Evolutionary conservation across 2,888 invertebrate genomes (phyloP).

Genomic region (Lypha dubia): DNA sequence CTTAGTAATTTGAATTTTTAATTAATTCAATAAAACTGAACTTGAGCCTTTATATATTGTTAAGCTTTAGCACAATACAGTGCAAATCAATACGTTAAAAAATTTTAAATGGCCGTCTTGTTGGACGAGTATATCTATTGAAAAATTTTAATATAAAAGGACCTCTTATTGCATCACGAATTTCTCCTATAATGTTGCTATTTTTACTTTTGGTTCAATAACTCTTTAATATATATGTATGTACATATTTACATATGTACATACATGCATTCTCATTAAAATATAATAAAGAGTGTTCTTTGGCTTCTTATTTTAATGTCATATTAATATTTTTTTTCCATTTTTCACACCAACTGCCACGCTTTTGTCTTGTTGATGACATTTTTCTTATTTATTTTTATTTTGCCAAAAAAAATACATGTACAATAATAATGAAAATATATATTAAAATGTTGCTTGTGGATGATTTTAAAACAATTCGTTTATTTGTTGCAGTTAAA

Average conservation of each 20-base stretch:
- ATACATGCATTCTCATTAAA: no score
- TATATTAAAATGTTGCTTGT: constrained; percentile 45
- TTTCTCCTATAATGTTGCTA: not conserved
- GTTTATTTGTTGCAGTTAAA: constrained; percentile 59
- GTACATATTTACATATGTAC: no score
- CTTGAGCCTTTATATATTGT: no score
- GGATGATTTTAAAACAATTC: constrained; percentile 46
- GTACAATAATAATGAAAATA: constrained; percentile 26
- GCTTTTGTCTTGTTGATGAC: constrained; percentile 30
- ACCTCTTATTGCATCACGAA: not conserved
- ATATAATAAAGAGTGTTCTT: not conserved
- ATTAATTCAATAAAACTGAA: no score
- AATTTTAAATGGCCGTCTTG: no score
- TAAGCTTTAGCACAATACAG: no score
- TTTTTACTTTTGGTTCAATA: not conserved
- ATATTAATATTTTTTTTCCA: not conserved
- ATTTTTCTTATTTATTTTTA: not conserved
- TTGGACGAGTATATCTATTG: no score
- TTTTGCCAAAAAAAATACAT: not conserved
- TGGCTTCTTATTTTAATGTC: constrained; percentile 1
- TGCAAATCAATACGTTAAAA: no score
- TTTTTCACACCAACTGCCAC: constrained; percentile 9
- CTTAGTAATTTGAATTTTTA: no score
- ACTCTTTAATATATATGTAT: not conserved
- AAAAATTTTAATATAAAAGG: no score